A percentile compares a stretch with the other conserved stretches of the same genome.
Evolutionary conservation across 2,797 vertebrate species (phyloP).

Genomic region (Myotis findleyi): DNA sequence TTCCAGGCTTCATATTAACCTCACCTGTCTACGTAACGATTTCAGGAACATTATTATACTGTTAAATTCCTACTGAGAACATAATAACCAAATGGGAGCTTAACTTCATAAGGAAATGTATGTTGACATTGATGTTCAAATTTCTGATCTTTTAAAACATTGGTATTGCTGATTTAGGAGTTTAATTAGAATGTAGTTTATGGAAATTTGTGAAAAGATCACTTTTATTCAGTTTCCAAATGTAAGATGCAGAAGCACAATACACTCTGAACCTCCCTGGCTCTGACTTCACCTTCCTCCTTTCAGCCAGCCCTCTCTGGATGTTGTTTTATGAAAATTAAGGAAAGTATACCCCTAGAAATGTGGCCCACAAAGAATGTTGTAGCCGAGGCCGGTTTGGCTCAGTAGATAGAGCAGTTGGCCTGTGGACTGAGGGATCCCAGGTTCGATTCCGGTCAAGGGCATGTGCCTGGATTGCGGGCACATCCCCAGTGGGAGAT

Average conservation of each 20-base stretch:
- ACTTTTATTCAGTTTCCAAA: constrained; percentile 8
- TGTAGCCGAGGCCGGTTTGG: no score
- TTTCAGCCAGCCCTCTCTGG: neutral
- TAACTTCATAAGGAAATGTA: constrained; percentile 93
- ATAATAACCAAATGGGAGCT: constrained; percentile 93
- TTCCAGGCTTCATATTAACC: constrained; percentile 91
- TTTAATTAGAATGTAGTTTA: neutral
- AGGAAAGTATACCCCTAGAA: neutral
- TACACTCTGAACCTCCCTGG: neutral
- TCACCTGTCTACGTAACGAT: constrained; percentile 89
- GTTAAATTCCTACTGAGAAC: constrained; percentile 90
- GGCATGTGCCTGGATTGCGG: no score
- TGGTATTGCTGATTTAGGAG: neutral
- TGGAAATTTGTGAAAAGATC: neutral
- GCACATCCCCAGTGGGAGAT: no score
- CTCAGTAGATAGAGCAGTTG: no score
- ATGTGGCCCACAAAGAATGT: neutral
- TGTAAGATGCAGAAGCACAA: neutral
- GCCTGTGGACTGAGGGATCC: no score
- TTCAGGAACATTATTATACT: constrained; percentile 88
- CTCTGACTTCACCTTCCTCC: neutral
- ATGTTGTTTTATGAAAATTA: neutral
- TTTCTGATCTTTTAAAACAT: constrained; percentile 90
- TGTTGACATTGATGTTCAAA: constrained; percentile 98
- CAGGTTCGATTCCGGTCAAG: no score